Percentiles rank a stretch among this genome's conserved stretches.
Conservation (phyloP, 2,113 vertebrate species). For the Ondatra zibethicus region DNA sequence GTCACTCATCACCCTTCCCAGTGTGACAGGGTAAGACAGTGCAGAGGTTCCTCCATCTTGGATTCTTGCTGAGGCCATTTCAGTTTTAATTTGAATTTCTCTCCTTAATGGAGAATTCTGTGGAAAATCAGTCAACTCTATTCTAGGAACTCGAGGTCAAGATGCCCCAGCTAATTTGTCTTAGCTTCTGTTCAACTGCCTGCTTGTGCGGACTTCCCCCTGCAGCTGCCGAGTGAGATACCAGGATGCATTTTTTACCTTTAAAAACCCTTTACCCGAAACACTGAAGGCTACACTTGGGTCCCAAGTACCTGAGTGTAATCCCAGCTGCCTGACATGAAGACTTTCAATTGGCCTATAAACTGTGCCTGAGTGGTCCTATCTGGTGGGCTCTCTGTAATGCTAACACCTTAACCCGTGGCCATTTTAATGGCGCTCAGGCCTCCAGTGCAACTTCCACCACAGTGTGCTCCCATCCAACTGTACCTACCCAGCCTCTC, state of each 20-base stretch:
- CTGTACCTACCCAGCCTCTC: neutral
- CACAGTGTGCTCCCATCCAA: neutral
- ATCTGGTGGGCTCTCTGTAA: neutral
- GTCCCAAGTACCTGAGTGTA: neutral
- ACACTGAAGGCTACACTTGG: neutral
- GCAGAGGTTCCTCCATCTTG: neutral
- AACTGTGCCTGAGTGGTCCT: neutral
- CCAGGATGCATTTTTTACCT: neutral
- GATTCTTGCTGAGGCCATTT: neutral
- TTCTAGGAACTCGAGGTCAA: neutral
- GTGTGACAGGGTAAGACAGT: neutral
- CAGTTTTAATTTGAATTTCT: neutral
- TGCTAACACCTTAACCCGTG: neutral
- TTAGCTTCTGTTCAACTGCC: neutral
- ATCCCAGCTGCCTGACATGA: neutral
- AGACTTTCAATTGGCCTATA: neutral
- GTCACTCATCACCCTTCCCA: neutral
- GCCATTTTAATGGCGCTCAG: neutral
- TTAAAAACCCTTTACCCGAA: neutral
- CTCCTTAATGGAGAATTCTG: neutral
- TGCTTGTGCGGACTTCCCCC: neutral
- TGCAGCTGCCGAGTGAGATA: neutral
- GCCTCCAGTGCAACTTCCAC: neutral
- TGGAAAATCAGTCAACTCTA: neutral
- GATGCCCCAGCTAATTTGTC: neutral